A percentile compares a stretch with the other conserved stretches of the same genome.
phyloP scores from a whole-genome alignment of 2,888 invertebrate species.

The Eupsilia transversa region DNA sequence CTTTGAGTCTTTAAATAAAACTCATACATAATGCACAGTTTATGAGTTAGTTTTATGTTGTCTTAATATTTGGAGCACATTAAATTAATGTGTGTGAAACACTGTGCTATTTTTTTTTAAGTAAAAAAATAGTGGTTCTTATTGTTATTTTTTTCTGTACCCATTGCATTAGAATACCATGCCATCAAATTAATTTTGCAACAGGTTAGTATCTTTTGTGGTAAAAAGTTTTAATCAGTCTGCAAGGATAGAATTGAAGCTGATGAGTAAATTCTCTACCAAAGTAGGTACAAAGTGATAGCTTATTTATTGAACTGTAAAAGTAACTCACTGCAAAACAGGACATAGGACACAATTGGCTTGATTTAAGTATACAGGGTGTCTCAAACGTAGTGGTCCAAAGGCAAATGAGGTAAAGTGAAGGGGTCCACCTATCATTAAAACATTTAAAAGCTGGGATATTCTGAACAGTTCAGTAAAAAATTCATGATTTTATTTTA shows the following conservation, averaged over 20 bases:
- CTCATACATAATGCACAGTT: neutral
- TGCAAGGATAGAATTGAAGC: neutral
- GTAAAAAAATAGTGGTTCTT: neutral
- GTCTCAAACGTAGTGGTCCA: too few species aligned
- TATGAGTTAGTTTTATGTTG: slow-evolving; percentile 13
- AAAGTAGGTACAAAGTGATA: neutral
- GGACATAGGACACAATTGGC: neutral
- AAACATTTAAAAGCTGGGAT: too few species aligned
- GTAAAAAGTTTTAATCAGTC: neutral
- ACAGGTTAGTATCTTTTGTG: neutral
- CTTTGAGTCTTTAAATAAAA: slow-evolving; percentile 2
- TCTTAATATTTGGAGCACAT: neutral
- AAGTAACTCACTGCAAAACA: neutral
- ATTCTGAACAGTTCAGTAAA: too few species aligned
- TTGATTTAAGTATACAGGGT: too few species aligned
- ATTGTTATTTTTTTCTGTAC: neutral
- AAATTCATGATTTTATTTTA: too few species aligned
- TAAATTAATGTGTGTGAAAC: neutral
- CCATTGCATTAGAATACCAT: too few species aligned
- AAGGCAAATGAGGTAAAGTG: too few species aligned
- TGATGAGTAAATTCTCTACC: neutral
- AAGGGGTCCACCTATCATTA: too few species aligned
- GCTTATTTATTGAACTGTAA: neutral
- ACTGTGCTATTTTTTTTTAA: too few species aligned
- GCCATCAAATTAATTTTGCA: neutral